phyloP scores from a whole-genome alignment of 2,113 vertebrate species.

The Oncorhynchus masou region DNA sequence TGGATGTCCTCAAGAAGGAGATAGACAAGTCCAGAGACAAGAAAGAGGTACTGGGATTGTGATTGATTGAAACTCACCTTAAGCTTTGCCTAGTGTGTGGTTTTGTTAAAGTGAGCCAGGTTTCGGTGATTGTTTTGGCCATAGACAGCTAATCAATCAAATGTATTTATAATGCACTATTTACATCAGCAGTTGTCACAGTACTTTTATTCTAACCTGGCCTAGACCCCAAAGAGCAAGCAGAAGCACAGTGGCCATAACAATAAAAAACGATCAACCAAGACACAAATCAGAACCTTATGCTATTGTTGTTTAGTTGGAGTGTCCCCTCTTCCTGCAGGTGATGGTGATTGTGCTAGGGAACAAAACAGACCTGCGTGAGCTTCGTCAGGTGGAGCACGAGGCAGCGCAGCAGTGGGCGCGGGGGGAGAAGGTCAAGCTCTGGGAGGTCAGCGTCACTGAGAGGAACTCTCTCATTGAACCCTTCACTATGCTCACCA shows the following conservation, averaged over 20 bases:
- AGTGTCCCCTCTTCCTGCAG: slow-evolving; percentile 56
- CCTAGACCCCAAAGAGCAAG: too few relatives aligned
- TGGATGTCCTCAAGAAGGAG: slow-evolving; percentile 89
- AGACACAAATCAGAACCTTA: neutral
- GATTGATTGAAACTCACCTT: neutral
- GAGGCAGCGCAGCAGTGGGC: slow-evolving; percentile 92
- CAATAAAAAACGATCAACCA: neutral
- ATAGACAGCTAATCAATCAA: neutral
- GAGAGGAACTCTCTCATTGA: slow-evolving; percentile 87
- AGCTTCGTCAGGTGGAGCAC: slow-evolving; percentile 85
- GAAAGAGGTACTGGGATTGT: slow-evolving; percentile 79
- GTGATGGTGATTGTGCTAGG: slow-evolving; percentile 88
- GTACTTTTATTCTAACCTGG: too few relatives aligned
- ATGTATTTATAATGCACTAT: too few relatives aligned
- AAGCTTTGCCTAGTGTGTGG: neutral
- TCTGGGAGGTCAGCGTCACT: slow-evolving; percentile 91
- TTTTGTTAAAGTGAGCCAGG: neutral
- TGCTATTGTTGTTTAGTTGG: neutral
- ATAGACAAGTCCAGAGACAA: slow-evolving; percentile 91
- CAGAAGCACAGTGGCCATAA: too few relatives aligned
- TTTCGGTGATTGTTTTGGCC: neutral
- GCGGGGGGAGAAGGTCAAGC: slow-evolving; percentile 84
- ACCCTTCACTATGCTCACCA: slow-evolving; percentile 88
- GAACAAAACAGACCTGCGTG: slow-evolving; percentile 87
- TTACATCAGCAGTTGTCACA: too few relatives aligned